Evolutionary conservation across 2,797 vertebrate genomes (phyloP).

Genomic region (Caiman crocodilus): DNA sequence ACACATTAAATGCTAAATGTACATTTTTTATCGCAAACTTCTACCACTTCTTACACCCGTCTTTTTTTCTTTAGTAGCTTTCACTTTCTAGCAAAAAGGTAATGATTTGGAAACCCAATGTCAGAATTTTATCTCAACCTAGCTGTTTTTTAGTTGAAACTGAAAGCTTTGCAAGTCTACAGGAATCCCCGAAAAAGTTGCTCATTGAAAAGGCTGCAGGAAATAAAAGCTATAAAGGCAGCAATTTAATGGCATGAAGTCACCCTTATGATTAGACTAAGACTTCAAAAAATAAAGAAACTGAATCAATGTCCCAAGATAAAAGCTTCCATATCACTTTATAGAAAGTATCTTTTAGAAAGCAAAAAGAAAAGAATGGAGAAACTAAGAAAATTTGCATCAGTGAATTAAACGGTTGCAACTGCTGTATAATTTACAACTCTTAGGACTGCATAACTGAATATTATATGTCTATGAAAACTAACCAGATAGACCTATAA

Average conservation of each 20-base stretch:
- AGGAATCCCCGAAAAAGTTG: neutral
- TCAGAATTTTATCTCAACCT: neutral
- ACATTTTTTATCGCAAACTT: neutral
- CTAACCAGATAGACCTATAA: neutral
- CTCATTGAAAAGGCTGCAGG: neutral
- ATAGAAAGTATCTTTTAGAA: neutral
- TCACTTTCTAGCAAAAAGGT: neutral
- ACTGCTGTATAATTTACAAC: neutral
- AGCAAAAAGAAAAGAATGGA: constrained; percentile 3
- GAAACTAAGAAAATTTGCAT: neutral
- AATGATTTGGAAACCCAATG: neutral
- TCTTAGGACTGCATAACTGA: neutral
- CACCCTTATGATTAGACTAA: neutral
- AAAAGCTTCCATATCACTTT: neutral
- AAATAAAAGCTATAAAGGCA: neutral
- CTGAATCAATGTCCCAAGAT: constrained; percentile 20
- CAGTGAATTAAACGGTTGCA: neutral
- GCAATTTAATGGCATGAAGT: neutral
- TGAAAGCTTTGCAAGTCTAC: neutral
- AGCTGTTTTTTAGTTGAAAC: neutral
- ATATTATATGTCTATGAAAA: neutral
- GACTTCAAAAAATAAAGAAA: constrained; percentile 20
- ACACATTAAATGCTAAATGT: neutral
- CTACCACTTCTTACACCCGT: neutral
- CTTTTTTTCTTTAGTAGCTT: neutral